These are phyloP conservation scores for Cyaniris semiargus DNA, from an alignment of 2,888 invertebrate species.

Conservation along the genomic window DNA sequence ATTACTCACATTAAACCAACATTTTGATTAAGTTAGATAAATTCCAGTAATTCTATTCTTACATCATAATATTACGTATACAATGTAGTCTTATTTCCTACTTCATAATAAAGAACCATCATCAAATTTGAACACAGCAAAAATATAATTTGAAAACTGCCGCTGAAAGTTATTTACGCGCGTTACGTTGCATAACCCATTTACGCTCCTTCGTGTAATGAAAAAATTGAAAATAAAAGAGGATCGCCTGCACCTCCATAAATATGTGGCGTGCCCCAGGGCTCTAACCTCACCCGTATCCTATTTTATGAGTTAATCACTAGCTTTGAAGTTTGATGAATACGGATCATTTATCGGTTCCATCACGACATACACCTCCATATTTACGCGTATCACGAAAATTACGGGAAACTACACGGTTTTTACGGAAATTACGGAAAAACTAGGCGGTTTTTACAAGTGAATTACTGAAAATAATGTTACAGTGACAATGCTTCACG, in stretches of 20 bases:
- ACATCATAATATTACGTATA: no score
- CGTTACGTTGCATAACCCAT: background rate
- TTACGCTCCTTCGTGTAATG: constrained; percentile 38
- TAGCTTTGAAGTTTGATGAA: constrained; percentile 74
- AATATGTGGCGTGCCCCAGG: constrained; percentile 56
- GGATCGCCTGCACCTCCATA: constrained; percentile 40
- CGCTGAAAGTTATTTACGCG: background rate
- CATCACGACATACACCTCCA: constrained; percentile 55
- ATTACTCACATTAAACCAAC: no score
- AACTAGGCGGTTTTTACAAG: background rate
- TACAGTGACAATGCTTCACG: background rate
- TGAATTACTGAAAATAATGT: background rate
- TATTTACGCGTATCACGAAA: constrained; percentile 37
- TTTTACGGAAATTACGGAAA: background rate
- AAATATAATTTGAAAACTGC: background rate
- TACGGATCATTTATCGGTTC: constrained; percentile 64
- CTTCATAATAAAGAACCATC: background rate
- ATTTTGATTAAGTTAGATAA: no score
- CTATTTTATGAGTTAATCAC: constrained; percentile 74
- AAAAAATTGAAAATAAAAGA: constrained; percentile 43
- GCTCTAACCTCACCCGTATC: constrained; percentile 51
- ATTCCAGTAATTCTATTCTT: no score
- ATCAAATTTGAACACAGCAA: background rate
- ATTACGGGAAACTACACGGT: background rate
- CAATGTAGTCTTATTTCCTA: no score